Evolutionary conservation across 2,113 vertebrate genomes (phyloP).

Genomic region (Malaclemys terrapin): DNA sequence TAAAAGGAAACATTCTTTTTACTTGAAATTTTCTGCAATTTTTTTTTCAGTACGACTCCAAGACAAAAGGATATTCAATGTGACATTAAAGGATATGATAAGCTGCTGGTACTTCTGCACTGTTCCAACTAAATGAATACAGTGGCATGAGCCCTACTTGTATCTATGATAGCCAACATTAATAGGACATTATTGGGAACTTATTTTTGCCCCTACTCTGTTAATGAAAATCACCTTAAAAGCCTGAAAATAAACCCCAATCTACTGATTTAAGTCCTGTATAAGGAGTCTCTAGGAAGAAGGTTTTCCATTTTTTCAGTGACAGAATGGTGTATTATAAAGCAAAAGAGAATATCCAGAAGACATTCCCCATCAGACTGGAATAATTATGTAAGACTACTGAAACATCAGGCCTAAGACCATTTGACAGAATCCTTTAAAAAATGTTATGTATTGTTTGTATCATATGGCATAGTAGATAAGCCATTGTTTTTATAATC

Average conservation of each 20-base stretch:
- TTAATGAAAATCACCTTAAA: neutral
- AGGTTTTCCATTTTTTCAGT: neutral
- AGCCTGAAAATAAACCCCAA: neutral
- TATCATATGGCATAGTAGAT: rapidly evolving
- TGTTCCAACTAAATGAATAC: neutral
- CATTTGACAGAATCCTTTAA: neutral
- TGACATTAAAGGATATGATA: neutral
- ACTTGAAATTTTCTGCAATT: neutral
- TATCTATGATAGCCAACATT: neutral
- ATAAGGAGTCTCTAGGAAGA: neutral
- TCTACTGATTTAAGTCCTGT: neutral
- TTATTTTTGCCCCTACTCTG: neutral
- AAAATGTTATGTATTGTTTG: neutral
- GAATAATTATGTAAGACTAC: neutral
- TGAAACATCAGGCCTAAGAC: neutral
- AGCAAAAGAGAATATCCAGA: neutral
- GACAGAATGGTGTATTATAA: neutral
- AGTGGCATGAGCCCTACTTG: neutral
- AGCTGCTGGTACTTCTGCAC: neutral
- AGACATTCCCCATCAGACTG: neutral
- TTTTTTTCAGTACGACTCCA: neutral
- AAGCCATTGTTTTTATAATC: neutral
- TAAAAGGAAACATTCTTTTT: neutral
- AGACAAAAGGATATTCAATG: neutral
- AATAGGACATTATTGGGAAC: neutral